These are phyloP conservation scores for Galerucella calmariensis DNA, from an alignment of 2,888 invertebrate species.

Conservation along the genomic window DNA sequence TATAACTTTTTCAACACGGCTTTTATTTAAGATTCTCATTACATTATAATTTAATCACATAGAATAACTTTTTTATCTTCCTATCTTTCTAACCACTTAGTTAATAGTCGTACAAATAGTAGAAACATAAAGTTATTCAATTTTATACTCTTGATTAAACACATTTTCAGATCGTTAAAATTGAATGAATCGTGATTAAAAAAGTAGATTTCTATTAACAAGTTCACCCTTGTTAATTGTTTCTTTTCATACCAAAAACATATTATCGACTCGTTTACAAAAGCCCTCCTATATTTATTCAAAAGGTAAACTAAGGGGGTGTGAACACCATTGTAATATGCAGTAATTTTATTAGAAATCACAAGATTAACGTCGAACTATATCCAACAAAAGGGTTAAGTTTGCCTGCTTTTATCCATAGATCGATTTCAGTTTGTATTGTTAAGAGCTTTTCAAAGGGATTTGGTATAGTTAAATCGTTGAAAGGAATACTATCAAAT, in stretches of 20 bases:
- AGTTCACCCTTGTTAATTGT: not conserved
- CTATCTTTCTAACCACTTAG: slow-evolving; percentile 9
- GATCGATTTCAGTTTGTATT: slow-evolving; percentile 43
- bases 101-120: not conserved
- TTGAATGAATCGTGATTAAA: too few relatives aligned
- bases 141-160: not conserved
- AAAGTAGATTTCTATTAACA: too few relatives aligned
- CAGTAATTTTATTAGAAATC: slow-evolving; percentile 52
- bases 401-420: slow-evolving; percentile 30
- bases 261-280: slow-evolving; percentile 23
- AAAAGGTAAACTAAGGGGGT: slow-evolving; percentile 48
- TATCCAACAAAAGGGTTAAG: slow-evolving; percentile 45
- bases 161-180: too few relatives aligned
- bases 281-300: slow-evolving; percentile 18
- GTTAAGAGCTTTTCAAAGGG: slow-evolving; percentile 38
- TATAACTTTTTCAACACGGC: not conserved
- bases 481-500: slow-evolving; percentile 32
- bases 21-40: not conserved
- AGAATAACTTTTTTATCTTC: not conserved
- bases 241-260: not conserved
- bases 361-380: slow-evolving; percentile 52
- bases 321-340: slow-evolving; percentile 47
- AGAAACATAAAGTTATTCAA: slow-evolving; percentile 1
- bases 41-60: not conserved
- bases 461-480: slow-evolving; percentile 34